A percentile compares a stretch with the other conserved stretches of the same genome.
These are phyloP conservation scores for Scleropages formosus DNA, from an alignment of 2,797 vertebrate species.

Conservation along the genomic window DNA sequence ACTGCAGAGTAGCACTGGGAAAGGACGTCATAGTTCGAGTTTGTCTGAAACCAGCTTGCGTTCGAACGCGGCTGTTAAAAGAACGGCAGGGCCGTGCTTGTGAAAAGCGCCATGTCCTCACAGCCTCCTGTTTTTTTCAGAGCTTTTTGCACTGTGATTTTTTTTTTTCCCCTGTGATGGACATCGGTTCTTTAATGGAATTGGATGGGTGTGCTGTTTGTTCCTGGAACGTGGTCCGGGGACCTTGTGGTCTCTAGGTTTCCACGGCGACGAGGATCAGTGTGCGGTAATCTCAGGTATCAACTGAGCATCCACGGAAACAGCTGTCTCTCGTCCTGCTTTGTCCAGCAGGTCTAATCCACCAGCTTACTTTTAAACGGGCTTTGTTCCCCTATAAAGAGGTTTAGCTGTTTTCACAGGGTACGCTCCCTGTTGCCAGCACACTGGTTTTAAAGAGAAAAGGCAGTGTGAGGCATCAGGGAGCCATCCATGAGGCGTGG, in stretches of 20 bases:
- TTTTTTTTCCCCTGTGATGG: slow-evolving; percentile 39
- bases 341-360: slow-evolving; percentile 52
- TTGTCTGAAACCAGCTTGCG: background rate
- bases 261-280: slow-evolving; percentile 50
- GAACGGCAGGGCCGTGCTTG: too few relatives aligned
- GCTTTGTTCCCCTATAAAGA: slow-evolving; percentile 39
- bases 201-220: slow-evolving; percentile 49
- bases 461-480: background rate
- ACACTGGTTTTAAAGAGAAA: background rate
- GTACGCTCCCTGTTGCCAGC: background rate
- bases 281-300: slow-evolving; percentile 57
- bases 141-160: background rate
- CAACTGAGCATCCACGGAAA: slow-evolving; percentile 48
- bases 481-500: background rate
- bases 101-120: too few relatives aligned
- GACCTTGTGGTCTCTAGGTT: slow-evolving; percentile 48
- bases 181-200: slow-evolving; percentile 42
- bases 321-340: slow-evolving; percentile 46
- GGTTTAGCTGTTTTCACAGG: slow-evolving; percentile 7
- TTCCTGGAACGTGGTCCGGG: slow-evolving; percentile 40
- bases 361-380: slow-evolving; percentile 40
- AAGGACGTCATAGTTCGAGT: background rate
- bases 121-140: background rate
- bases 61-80: background rate
- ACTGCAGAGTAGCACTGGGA: background rate